phyloP scores from a whole-genome alignment of 1,140 invertebrate genomes.

The Ceratina australensis region DNA sequence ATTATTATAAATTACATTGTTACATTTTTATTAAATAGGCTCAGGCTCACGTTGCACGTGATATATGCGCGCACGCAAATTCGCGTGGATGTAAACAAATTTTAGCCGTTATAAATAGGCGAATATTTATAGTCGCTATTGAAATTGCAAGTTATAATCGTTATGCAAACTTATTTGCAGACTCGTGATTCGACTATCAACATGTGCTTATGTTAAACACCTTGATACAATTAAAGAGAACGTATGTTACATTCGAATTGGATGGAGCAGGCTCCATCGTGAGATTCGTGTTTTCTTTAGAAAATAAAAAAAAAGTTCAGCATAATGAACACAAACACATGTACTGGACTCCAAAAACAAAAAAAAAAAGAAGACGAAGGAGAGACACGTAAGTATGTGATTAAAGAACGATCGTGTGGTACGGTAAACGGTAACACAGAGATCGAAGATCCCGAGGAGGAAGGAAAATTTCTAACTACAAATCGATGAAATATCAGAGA shows the following conservation, averaged over 20 bases:
- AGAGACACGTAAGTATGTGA: background rate
- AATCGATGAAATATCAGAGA: background rate
- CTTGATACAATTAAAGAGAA: background rate
- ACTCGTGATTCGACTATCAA: background rate
- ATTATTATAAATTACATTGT: background rate
- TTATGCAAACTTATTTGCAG: background rate
- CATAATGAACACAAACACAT: conserved; percentile 26
- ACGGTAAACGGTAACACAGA: background rate
- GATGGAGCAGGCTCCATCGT: too few species aligned
- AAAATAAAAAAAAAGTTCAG: too few species aligned
- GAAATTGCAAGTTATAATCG: background rate
- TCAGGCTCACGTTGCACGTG: background rate
- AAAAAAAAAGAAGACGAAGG: background rate
- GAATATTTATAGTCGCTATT: background rate
- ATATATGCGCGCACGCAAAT: background rate
- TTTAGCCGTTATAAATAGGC: conserved; percentile 12
- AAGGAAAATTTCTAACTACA: background rate
- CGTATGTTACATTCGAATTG: too few species aligned
- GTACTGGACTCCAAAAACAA: conserved; percentile 31
- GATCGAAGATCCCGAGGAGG: background rate
- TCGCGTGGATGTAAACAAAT: conserved; percentile 1
- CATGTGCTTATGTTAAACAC: conserved; percentile 23
- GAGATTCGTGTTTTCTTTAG: too few species aligned
- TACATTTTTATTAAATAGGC: conserved; percentile 8
- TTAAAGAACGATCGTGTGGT: background rate